Conservation (phyloP, 1,140 invertebrate species). For the Drosophila watanabei region DNA sequence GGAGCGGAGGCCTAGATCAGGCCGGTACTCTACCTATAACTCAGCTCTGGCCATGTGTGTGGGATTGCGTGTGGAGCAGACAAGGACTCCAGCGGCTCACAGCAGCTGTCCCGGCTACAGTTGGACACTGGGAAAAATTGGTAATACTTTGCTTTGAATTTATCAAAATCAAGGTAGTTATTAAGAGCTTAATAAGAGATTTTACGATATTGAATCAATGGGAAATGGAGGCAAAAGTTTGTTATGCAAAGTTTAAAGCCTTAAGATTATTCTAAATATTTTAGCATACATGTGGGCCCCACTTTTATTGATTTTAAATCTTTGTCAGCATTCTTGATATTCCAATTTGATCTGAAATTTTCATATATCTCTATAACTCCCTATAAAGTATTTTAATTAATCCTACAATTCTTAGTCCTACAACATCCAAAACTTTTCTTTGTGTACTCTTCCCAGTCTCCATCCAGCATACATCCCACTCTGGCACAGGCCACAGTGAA, state of each 20-base stretch:
- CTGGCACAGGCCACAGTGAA: slow-evolving; percentile 35
- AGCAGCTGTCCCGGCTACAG: slow-evolving; percentile 33
- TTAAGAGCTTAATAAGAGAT: background rate
- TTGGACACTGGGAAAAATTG: slow-evolving; percentile 8
- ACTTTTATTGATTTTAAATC: too few species aligned
- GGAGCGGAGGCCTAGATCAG: slow-evolving; percentile 46
- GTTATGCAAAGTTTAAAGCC: background rate
- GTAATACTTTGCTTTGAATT: background rate
- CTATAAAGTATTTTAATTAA: too few species aligned
- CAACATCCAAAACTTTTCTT: background rate
- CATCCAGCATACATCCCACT: slow-evolving; percentile 31
- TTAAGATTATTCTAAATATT: too few species aligned
- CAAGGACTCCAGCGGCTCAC: slow-evolving; percentile 59
- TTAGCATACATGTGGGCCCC: too few species aligned
- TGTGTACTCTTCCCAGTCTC: background rate
- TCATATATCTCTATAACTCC: too few species aligned
- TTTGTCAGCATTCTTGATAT: too few species aligned
- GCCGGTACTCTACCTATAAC: slow-evolving; percentile 51
- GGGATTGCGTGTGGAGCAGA: slow-evolving; percentile 55
- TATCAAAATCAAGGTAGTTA: background rate
- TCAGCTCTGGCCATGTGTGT: slow-evolving; percentile 55
- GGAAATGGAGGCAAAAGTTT: background rate
- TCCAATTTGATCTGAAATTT: too few species aligned
- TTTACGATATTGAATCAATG: background rate
- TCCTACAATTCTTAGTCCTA: too few species aligned